These are phyloP conservation scores for Proteles cristata DNA, from an alignment of 2,113 vertebrate genomes.

Conservation along the genomic window DNA sequence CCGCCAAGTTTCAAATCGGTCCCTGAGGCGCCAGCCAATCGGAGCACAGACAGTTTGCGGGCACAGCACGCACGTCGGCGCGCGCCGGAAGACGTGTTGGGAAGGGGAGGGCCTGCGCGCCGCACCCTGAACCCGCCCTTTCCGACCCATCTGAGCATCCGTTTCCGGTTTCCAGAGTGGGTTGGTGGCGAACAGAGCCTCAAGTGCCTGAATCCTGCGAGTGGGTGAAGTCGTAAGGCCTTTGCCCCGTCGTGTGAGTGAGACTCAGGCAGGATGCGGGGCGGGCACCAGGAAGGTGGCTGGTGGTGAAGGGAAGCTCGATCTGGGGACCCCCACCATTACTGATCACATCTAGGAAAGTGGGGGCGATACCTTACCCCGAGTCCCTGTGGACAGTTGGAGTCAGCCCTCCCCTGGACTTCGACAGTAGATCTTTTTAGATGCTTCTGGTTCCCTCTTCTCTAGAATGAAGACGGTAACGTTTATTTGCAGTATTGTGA, in stretches of 20 bases:
- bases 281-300: neutral
- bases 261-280: neutral
- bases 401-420: constrained; percentile 7
- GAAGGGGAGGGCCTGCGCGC: neutral
- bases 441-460: neutral
- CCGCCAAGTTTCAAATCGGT: constrained; percentile 79
- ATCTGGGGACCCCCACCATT: neutral
- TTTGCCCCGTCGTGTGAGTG: neutral
- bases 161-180: constrained; percentile 61
- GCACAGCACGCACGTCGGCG: rapidly evolving
- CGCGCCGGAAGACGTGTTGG: neutral
- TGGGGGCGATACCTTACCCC: neutral
- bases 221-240: neutral
- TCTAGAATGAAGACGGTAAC: neutral
- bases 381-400: neutral
- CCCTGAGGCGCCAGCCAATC: constrained; percentile 71
- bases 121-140: neutral
- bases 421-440: constrained; percentile 3
- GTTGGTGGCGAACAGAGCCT: neutral
- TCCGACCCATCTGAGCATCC: neutral
- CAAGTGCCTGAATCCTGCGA: neutral
- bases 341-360: neutral
- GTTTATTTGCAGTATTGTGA: neutral
- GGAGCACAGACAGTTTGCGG: rapidly evolving
- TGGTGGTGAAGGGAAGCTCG: neutral